Evolutionary conservation across 2,888 invertebrate species (phyloP), one percentile per base, ranked within the genome.

Genomic region (Cheilosia impressa): DNA sequence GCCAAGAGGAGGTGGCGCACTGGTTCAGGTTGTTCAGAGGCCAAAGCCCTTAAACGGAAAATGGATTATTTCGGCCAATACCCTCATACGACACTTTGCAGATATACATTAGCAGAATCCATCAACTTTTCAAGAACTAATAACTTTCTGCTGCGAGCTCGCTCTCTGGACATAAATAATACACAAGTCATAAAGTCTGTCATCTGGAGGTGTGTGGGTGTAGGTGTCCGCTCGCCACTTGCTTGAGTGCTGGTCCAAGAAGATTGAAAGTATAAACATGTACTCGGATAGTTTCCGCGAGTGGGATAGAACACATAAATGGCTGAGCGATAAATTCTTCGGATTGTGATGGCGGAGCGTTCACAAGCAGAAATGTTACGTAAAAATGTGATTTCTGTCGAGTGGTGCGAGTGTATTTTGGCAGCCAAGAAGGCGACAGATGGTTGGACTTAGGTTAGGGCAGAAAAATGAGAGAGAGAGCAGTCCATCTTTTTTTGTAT

Each of bases 81-180:
- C 38, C 38, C 10, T 13, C 13, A 13, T 38, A 38, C 34, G 9
- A 47, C 47, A 9, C 47, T 19, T 17, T 7, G 9, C 19, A 9
- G 9, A 47, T 17, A 17, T 31, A 43, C 19, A 50, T 27, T 43
- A 43, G 17, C 17, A 19, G 27, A 53, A 68, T 55, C 43, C 53
- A 68, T 68, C 66, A 68, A 27, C 7, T 43, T 55, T 53, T 27
- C 66, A 68, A 41, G 27, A 43, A 68, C 55, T 68, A 55, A 43
- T 53, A 53, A 24, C 6, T 27, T 31, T 47, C 19, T 47, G 13
- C 13, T 9, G 4, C 43, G 22, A 27, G 27, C 7, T 9, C 9
- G 7, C n/a, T 17, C n/a, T 45, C 17, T n/a, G 47, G 17, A 9
- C 17, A 13, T 13, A 38, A 38, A 38, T 47, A 34, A 24, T 24